These are phyloP conservation scores for Aegotheles bennettii DNA, from an alignment of 2,113 vertebrate species.

Conservation along the genomic window DNA sequence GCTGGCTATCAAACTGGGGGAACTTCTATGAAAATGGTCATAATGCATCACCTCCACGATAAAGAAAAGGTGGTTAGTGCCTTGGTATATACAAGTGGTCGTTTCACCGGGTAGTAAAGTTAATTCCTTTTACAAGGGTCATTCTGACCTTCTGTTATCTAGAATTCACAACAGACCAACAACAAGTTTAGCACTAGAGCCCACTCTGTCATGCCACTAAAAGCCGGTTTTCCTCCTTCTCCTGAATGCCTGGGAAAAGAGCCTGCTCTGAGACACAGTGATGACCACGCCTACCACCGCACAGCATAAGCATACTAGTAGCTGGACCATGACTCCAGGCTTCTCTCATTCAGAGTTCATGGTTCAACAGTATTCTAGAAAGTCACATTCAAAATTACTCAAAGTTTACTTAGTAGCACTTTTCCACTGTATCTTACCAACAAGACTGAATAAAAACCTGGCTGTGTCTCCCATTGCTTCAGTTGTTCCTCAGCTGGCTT, in stretches of 20 bases:
- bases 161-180: background rate
- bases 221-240: background rate
- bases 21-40: background rate
- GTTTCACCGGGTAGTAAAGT: background rate
- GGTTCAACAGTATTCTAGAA: background rate
- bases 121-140: background rate
- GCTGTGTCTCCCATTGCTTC: slow-evolving; percentile 95
- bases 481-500: slow-evolving; percentile 96
- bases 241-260: background rate
- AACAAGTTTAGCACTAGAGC: background rate
- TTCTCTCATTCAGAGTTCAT: background rate
- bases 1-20: background rate
- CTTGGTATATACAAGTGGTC: too few species aligned
- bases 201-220: background rate
- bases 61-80: background rate
- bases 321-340: background rate
- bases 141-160: background rate
- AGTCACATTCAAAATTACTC: background rate
- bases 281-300: background rate
- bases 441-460: slow-evolving; percentile 94
- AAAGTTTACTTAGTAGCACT: background rate
- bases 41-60: background rate
- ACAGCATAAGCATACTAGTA: background rate
- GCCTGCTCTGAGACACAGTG: background rate
- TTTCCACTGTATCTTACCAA: slow-evolving; percentile 80